Evolutionary conservation across 2,888 invertebrate genomes (phyloP), one percentile per base, ranked within the genome.

Genomic region (Gibbula magus): DNA sequence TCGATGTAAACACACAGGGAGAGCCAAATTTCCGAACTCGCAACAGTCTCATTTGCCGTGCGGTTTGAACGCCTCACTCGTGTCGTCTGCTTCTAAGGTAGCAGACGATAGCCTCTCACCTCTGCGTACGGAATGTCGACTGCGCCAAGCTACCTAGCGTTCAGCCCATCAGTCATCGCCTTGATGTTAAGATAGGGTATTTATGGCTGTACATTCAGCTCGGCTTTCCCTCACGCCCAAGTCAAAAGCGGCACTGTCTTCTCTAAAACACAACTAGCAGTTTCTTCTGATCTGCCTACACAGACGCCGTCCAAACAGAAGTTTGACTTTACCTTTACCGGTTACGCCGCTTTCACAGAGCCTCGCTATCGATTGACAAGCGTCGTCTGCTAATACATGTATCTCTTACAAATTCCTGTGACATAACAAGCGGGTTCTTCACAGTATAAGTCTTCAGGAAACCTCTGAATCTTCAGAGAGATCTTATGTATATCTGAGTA

Each of bases 41-140:
- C 1, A 1, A 45, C 45, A 45, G 13, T 61, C 61, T 25, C 61
- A 29, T 13, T 61, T 25, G 0, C 61, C 29, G 29, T 25, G 29
- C 29, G 61, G 25, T 61, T 25, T 5, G 29, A 29, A 29, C 29
- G 61, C 29, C 29, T 22, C 61, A 13, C 61, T 61, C 29, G 20
- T 61, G 61, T 61, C 61, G 61, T 61, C 61, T 61, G 61, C 61
- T 61, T 16, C 29, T 56, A 13, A 61, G 61, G 61, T 61, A 61
- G 61, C 61, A 61, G 61, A 61, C 61, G 61, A 61, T 61, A 61
- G 61, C 61, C 61, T 61, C 61, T 61, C 61, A 61, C 61, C 61
- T 61, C 61, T 25, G 61, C 25, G 61, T 25, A 61, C 8, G 61
- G 61, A 61, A 61, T 61, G 61, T 61, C 61, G 61, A 61, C 61